phyloP scores from a whole-genome alignment of 2,113 vertebrate genomes.

The Microtus ochrogaster region DNA sequence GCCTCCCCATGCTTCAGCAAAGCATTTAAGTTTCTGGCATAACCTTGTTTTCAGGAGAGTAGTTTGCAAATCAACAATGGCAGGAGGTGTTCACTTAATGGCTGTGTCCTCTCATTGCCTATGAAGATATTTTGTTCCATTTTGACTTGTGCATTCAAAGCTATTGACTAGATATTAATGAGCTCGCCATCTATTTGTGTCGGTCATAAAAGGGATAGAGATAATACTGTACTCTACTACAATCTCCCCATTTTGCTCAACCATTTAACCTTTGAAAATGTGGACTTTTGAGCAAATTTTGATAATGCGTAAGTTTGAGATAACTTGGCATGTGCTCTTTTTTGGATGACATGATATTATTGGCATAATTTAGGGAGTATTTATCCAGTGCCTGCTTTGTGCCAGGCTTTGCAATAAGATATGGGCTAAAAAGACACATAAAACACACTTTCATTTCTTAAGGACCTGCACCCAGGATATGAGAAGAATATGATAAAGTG shows the following conservation, averaged over 20 bases:
- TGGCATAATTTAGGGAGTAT: slow-evolving; percentile 10
- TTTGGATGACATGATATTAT: neutral
- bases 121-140: slow-evolving; percentile 12
- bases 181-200: neutral
- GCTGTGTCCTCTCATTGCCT: neutral
- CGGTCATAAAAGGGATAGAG: neutral
- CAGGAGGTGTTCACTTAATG: neutral
- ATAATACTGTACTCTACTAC: neutral
- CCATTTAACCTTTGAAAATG: slow-evolving; percentile 23
- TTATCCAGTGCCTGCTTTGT: neutral
- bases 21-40: neutral
- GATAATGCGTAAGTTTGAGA: slow-evolving; percentile 30
- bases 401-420: neutral
- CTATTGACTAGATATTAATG: neutral
- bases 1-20: neutral
- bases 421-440: too few species aligned
- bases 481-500: neutral
- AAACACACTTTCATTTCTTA: neutral
- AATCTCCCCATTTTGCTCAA: neutral
- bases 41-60: neutral
- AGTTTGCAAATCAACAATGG: neutral
- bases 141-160: neutral
- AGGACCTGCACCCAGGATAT: neutral
- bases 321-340: slow-evolving; percentile 4
- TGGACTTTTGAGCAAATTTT: neutral